Conservation (phyloP, 2,888 invertebrate species). For the Drosophila phalerata region DNA sequence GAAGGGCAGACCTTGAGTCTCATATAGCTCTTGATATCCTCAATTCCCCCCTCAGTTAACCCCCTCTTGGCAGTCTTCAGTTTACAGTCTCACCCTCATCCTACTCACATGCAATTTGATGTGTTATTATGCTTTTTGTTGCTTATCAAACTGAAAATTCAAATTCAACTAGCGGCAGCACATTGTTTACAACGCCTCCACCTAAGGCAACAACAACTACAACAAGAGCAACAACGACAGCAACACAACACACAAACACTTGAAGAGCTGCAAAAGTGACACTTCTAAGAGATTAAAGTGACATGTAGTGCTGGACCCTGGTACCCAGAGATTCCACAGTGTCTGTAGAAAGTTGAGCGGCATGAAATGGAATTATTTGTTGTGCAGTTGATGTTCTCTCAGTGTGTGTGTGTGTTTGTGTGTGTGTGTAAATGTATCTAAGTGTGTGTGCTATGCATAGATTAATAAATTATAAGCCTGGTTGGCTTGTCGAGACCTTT, state of each 20-base stretch:
- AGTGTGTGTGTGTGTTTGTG: constrained; percentile 4
- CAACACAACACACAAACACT: constrained; percentile 59
- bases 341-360: constrained; percentile 65
- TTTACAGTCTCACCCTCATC: constrained; percentile 7
- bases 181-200: constrained; percentile 76
- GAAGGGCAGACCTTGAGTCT: constrained; percentile 55
- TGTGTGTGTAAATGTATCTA: constrained; percentile 9
- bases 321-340: constrained; percentile 32
- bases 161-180: constrained; percentile 76
- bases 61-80: background rate
- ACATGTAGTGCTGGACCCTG: constrained; percentile 72
- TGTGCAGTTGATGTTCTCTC: constrained; percentile 33
- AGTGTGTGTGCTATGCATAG: constrained; percentile 67
- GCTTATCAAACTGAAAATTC: constrained; percentile 81
- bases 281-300: constrained; percentile 78
- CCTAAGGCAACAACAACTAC: constrained; percentile 45
- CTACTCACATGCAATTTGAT: constrained; percentile 66
- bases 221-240: constrained; percentile 21
- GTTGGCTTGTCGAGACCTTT: constrained; percentile 60
- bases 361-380: constrained; percentile 70
- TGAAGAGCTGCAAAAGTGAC: constrained; percentile 80
- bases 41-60: constrained; percentile 9
- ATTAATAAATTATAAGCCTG: constrained; percentile 80
- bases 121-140: constrained; percentile 80
- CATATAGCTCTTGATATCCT: constrained; percentile 39